Evolutionary conservation across 1,140 invertebrate genomes (phyloP).

Genomic region (Drosophila ananassae): DNA sequence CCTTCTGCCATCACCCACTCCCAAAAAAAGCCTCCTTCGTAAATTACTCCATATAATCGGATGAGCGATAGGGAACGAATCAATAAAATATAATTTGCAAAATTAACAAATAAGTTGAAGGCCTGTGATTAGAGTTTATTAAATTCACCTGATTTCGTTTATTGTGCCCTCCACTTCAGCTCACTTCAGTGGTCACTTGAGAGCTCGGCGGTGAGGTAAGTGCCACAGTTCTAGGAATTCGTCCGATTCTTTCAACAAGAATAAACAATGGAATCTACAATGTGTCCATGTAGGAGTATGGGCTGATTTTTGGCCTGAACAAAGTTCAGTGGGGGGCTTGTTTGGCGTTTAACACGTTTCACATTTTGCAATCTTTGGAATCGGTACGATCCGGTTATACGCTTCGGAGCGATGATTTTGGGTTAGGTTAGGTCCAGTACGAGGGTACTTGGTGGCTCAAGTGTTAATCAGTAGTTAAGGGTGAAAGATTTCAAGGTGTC

Average conservation of each 20-base stretch:
- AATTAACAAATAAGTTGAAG: constrained; percentile 58
- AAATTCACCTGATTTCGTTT: constrained; percentile 74
- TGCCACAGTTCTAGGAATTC: constrained; percentile 31
- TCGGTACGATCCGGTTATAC: constrained; percentile 17
- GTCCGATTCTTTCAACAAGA: constrained; percentile 6
- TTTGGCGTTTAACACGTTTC: constrained; percentile 30
- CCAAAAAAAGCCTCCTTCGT: background rate
- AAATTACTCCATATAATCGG: constrained; percentile 18
- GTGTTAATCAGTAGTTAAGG: constrained; percentile 20
- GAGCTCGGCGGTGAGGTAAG: background rate
- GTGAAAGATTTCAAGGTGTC: background rate
- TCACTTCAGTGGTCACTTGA: constrained; percentile 21
- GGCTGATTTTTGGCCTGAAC: constrained; percentile 33
- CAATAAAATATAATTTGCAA: constrained; percentile 61
- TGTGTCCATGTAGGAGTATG: constrained; percentile 12
- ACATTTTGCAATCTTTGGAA: constrained; percentile 35
- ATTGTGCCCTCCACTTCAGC: constrained; percentile 39
- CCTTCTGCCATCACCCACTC: background rate
- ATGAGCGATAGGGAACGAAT: constrained; percentile 35
- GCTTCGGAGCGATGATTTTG: constrained; percentile 18
- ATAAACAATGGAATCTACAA: constrained; percentile 34
- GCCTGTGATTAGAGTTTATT: constrained; percentile 66
- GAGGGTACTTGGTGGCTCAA: constrained; percentile 28
- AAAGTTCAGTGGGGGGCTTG: constrained; percentile 40
- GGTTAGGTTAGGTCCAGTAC: constrained; percentile 43